Evolutionary conservation across 2,797 vertebrate species (phyloP).

Genomic region (Pteropus rufus): DNA sequence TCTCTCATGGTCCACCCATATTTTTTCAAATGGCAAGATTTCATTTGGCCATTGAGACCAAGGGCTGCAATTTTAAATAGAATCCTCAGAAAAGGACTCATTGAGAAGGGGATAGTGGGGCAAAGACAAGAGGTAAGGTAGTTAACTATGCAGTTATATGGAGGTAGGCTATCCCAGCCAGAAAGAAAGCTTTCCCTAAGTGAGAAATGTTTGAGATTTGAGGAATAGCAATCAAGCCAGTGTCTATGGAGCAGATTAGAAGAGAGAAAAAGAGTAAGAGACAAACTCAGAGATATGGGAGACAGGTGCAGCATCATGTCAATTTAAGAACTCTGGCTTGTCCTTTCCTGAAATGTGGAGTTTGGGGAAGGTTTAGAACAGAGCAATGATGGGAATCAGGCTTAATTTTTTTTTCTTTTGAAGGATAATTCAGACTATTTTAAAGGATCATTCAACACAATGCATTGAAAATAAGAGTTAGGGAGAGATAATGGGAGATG

Average conservation of each 20-base stretch:
- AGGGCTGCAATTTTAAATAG: neutral
- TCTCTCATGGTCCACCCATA: neutral
- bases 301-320: neutral
- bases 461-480: neutral
- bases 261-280: rapidly evolving
- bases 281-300: neutral
- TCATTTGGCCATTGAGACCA: neutral
- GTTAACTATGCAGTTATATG: neutral
- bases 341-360: neutral
- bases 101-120: neutral
- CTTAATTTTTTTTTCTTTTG: neutral
- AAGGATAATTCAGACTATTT: neutral
- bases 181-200: neutral
- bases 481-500: neutral
- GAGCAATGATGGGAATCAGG: neutral
- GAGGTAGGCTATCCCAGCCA: neutral
- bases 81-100: neutral
- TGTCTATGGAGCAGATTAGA: neutral
- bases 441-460: neutral
- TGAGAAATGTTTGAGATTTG: neutral
- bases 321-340: neutral
- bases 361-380: neutral
- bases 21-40: neutral
- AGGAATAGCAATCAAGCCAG: neutral
- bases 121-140: neutral